Percentiles rank a stretch among this genome's conserved stretches.
phyloP scores from a whole-genome alignment of 2,888 invertebrate genomes.

The Diloba caeruleocephala region DNA sequence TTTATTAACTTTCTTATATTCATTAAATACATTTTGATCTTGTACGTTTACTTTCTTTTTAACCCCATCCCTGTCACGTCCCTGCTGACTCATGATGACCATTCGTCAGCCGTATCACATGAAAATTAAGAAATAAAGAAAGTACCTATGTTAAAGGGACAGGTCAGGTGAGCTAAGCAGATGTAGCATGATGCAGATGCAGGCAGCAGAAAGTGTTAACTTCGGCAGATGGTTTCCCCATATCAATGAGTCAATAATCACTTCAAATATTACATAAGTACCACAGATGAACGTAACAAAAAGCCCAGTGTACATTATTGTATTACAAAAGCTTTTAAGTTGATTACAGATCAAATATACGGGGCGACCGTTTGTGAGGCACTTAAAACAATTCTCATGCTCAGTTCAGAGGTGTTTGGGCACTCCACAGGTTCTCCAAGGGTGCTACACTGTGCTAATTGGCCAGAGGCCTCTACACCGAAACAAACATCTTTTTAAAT shows the following conservation, averaged over 20 bases:
- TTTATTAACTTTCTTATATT: slow-evolving; percentile 62
- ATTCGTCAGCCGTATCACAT: too few species aligned
- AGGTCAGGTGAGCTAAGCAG: too few species aligned
- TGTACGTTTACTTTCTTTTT: not conserved
- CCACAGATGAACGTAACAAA: slow-evolving; percentile 26
- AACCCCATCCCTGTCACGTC: not conserved
- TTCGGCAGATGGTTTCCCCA: slow-evolving; percentile 15
- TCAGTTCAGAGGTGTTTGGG: slow-evolving; percentile 34
- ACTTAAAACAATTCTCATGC: slow-evolving; percentile 67
- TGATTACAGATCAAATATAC: slow-evolving; percentile 65
- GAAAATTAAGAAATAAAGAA: too few species aligned
- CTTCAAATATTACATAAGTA: slow-evolving; percentile 35
- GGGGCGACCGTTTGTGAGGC: slow-evolving; percentile 64
- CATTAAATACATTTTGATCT: not conserved
- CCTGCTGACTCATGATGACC: not conserved
- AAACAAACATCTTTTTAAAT: slow-evolving; percentile 69
- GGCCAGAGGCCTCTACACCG: slow-evolving; percentile 56
- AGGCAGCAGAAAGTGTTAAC: not conserved
- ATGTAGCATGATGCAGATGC: not conserved
- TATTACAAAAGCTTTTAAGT: slow-evolving; percentile 57
- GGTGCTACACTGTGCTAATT: slow-evolving; percentile 68
- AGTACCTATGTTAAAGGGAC: too few species aligned
- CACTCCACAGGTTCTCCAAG: slow-evolving; percentile 36
- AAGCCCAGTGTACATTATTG: slow-evolving; percentile 46
- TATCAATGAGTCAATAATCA: slow-evolving; percentile 29